These are phyloP conservation scores for Anthopleura sola DNA, from an alignment of 64 coral and sea anemone genomes.

Conservation along the genomic window DNA sequence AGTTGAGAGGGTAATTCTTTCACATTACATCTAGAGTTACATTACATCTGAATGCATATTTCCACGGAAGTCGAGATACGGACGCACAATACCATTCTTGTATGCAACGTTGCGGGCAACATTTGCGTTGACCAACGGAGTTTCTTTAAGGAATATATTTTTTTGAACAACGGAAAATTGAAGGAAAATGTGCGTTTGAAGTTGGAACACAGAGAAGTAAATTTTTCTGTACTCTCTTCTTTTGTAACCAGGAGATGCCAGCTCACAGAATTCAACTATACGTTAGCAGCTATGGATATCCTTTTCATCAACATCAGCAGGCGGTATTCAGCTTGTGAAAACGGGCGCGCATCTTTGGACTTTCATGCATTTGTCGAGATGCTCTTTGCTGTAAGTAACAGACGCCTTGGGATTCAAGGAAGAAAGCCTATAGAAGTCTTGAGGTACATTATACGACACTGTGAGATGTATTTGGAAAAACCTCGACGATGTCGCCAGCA, in stretches of 20 bases:
- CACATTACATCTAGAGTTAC: no score
- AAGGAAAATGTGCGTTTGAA: background rate
- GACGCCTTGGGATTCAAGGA: conserved; percentile 27
- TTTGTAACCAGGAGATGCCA: conserved; percentile 27
- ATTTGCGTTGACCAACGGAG: no score
- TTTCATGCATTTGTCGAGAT: conserved; percentile 58
- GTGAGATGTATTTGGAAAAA: conserved; percentile 42
- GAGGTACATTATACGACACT: conserved; percentile 48
- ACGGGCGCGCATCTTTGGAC: conserved; percentile 44
- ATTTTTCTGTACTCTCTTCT: background rate
- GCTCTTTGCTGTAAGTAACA: conserved; percentile 36
- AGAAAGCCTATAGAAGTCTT: conserved; percentile 40
- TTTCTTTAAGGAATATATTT: no score
- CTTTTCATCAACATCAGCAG: conserved; percentile 69
- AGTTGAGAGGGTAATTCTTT: no score
- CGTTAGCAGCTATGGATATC: conserved; percentile 57
- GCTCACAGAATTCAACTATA: conserved; percentile 55
- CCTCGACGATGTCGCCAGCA: conserved; percentile 11
- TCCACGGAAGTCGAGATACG: no score
- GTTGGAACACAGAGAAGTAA: background rate
- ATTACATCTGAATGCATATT: no score
- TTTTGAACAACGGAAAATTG: background rate
- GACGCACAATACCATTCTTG: no score
- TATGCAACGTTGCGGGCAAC: no score
- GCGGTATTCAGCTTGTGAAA: conserved; percentile 30